These are phyloP conservation scores for Tinea trinotella DNA, from an alignment of 2,888 invertebrate genomes.

Conservation along the genomic window DNA sequence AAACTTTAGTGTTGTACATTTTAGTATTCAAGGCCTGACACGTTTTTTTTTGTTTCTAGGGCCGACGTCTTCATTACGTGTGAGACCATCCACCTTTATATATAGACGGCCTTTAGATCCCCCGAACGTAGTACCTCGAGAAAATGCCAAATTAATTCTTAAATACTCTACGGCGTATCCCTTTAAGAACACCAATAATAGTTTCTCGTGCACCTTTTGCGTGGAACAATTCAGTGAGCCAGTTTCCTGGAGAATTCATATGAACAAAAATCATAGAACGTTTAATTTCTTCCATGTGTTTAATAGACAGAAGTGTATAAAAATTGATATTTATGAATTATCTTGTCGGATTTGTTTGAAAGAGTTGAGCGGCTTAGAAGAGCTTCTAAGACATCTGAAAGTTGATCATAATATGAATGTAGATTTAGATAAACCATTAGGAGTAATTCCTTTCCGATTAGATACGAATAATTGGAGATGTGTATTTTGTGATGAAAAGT, in stretches of 20 bases:
- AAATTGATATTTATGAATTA: constrained; percentile 56
- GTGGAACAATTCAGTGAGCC: constrained; percentile 33
- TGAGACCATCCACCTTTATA: background rate
- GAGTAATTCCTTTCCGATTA: constrained; percentile 35
- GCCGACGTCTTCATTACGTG: constrained; percentile 18
- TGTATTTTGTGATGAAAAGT: constrained; percentile 31
- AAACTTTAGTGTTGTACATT: too few species aligned
- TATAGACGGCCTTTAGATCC: background rate
- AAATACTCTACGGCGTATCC: constrained; percentile 28
- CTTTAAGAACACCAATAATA: constrained; percentile 27
- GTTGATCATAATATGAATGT: constrained; percentile 60
- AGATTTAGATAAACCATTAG: constrained; percentile 41
- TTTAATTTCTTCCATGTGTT: constrained; percentile 25
- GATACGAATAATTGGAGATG: constrained; percentile 33
- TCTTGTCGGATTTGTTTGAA: constrained; percentile 58
- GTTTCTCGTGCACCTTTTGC: constrained; percentile 34
- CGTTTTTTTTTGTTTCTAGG: constrained; percentile 21
- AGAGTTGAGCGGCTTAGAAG: constrained; percentile 45
- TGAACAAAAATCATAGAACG: constrained; percentile 39
- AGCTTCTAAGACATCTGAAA: constrained; percentile 47
- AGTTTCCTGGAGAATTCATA: constrained; percentile 30
- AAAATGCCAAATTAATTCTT: constrained; percentile 22
- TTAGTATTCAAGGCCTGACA: constrained; percentile 18
- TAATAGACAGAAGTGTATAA: constrained; percentile 28
- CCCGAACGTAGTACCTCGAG: constrained; percentile 1